phyloP scores from a whole-genome alignment of 2,888 invertebrate species.

The Ornithoptera priamus region DNA sequence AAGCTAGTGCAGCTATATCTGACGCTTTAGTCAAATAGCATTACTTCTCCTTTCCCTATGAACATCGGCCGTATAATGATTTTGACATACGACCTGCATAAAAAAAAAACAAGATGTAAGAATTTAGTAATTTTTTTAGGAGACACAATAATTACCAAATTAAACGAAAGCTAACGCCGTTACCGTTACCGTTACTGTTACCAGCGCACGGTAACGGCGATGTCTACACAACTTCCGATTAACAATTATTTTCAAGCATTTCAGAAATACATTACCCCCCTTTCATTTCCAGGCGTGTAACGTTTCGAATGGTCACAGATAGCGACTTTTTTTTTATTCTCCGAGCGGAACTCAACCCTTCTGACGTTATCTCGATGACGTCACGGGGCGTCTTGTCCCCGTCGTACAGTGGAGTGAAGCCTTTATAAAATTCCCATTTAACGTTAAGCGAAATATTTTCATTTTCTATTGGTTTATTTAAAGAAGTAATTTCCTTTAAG shows the following conservation, averaged over 20 bases:
- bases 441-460: slow-evolving; percentile 8
- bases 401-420: slow-evolving; percentile 48
- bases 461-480: too few species aligned
- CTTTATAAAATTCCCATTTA: slow-evolving; percentile 38
- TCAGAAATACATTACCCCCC: slow-evolving; percentile 31
- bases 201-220: not conserved
- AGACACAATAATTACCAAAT: too few species aligned
- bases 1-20: too few species aligned
- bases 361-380: slow-evolving; percentile 70
- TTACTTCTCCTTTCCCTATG: too few species aligned
- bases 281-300: slow-evolving; percentile 41
- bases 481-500: too few species aligned
- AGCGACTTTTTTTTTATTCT: slow-evolving; percentile 51
- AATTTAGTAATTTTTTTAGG: too few species aligned
- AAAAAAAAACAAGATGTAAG: too few species aligned
- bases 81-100: too few species aligned
- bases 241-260: slow-evolving; percentile 19
- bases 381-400: slow-evolving; percentile 63
- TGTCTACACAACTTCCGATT: not conserved
- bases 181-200: not conserved
- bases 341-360: slow-evolving; percentile 70
- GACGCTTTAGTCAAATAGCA: too few species aligned
- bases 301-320: slow-evolving; percentile 49
- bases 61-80: too few species aligned
- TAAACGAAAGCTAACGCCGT: too few species aligned